Evolutionary conservation across 2,888 invertebrate genomes (phyloP).

Genomic region (Leptinotarsa juncta): DNA sequence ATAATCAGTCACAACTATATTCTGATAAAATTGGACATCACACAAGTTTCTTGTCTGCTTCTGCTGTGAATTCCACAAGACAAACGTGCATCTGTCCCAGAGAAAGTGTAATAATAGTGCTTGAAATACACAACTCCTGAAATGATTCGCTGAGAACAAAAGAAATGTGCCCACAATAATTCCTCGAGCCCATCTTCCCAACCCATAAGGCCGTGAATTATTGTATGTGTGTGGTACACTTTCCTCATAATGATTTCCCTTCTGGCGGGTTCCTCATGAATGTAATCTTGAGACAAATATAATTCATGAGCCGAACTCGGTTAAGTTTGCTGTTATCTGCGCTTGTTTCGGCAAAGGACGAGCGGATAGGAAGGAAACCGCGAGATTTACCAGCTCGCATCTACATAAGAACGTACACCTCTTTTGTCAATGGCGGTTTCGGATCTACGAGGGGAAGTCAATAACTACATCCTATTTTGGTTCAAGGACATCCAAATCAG

Average conservation of each 20-base stretch:
- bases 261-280: constrained; percentile 43
- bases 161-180: constrained; percentile 11
- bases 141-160: constrained; percentile 5
- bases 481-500: no score
- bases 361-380: constrained; percentile 29
- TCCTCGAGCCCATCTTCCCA: neutral
- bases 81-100: neutral
- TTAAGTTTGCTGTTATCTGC: constrained; percentile 61
- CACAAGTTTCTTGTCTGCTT: no score
- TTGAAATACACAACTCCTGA: constrained; percentile 6
- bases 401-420: constrained; percentile 27
- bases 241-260: constrained; percentile 25
- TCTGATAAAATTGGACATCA: no score
- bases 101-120: constrained; percentile 1
- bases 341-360: constrained; percentile 53
- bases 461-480: neutral
- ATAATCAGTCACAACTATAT: no score
- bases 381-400: constrained; percentile 28
- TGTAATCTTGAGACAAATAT: constrained; percentile 65
- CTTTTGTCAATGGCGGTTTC: constrained; percentile 12
- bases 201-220: constrained; percentile 14
- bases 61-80: neutral
- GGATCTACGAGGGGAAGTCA: neutral
- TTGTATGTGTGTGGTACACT: constrained; percentile 14
- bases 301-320: constrained; percentile 62